Percentiles rank a stretch among this genome's conserved stretches.
phyloP scores from a whole-genome alignment of 64 coral and sea anemone genomes.

The Montipora cactus region DNA sequence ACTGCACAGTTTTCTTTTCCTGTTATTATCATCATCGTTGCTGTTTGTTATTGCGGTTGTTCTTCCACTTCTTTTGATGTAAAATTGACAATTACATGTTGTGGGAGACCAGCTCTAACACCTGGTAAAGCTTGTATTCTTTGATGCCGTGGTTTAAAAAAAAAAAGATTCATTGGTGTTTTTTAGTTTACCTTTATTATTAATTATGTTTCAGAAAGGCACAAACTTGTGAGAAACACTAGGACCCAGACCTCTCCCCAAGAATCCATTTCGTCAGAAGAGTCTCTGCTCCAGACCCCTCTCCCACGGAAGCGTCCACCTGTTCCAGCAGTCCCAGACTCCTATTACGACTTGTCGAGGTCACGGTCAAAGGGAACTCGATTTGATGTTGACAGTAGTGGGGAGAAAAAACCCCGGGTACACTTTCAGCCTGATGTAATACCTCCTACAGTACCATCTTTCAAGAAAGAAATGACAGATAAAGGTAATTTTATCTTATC shows the following conservation, averaged over 20 bases:
- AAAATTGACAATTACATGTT: no score
- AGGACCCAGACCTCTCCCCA: slow-evolving; percentile 94
- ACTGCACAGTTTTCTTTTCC: no score
- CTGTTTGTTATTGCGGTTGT: no score
- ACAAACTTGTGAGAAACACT: slow-evolving; percentile 72
- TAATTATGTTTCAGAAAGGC: slow-evolving; percentile 7
- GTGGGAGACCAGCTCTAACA: no score
- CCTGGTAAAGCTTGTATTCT: background rate
- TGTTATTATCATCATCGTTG: no score
- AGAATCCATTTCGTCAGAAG: slow-evolving; percentile 65
- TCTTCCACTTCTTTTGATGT: no score
- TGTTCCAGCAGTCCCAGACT: slow-evolving; percentile 74
- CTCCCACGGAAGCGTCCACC: slow-evolving; percentile 89
- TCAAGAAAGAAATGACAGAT: slow-evolving; percentile 9
- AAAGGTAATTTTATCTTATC: slow-evolving; percentile 18
- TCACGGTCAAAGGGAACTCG: slow-evolving; percentile 20
- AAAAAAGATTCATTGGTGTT: no score
- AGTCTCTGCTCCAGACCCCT: slow-evolving; percentile 91
- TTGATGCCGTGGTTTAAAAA: no score
- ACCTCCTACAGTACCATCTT: background rate
- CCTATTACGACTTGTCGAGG: slow-evolving; percentile 32
- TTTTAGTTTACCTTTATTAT: no score
- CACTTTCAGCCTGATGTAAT: slow-evolving; percentile 15
- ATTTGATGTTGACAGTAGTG: slow-evolving; percentile 7
- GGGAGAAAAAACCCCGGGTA: slow-evolving; percentile 7